A percentile compares a stretch with the other conserved stretches of the same genome.
phyloP scores from a whole-genome alignment of 2,888 invertebrate genomes.

The Cryptophagus acutangulus region DNA sequence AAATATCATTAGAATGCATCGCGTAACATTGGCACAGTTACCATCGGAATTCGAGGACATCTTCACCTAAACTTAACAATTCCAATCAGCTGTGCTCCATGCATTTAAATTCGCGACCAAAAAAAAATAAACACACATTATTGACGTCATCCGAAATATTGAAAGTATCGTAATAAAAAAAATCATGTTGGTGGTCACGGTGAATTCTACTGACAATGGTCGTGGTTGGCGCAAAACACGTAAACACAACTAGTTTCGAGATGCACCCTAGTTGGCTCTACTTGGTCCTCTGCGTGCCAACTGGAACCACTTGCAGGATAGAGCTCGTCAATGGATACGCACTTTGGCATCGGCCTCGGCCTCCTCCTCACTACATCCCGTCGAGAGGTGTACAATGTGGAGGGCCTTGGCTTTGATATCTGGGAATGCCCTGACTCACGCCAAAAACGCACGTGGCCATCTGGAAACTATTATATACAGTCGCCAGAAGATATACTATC shows the following conservation, averaged over 20 bases:
- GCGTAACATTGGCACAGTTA: too few species aligned
- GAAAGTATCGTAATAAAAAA: background rate
- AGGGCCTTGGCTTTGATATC: conserved; percentile 37
- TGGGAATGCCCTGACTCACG: conserved; percentile 35
- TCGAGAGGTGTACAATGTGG: conserved; percentile 24
- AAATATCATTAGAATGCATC: too few species aligned
- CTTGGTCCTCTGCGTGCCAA: conserved; percentile 39
- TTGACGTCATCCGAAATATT: too few species aligned
- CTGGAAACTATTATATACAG: conserved; percentile 26
- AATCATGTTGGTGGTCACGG: background rate
- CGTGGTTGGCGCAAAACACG: conserved; percentile 25
- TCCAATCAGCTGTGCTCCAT: too few species aligned
- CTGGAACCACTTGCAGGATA: conserved; percentile 25
- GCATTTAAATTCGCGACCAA: too few species aligned
- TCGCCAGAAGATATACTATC: too few species aligned
- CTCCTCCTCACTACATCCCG: conserved; percentile 18
- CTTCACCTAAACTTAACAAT: too few species aligned
- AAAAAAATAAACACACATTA: too few species aligned
- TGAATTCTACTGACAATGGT: conserved; percentile 9
- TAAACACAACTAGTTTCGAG: conserved; percentile 21
- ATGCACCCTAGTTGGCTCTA: conserved; percentile 43
- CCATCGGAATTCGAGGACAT: too few species aligned
- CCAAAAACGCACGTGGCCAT: conserved; percentile 38
- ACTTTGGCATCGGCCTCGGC: conserved; percentile 22
- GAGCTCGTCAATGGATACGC: conserved; percentile 29